Evolutionary conservation across 2,797 vertebrate genomes (phyloP).

Genomic region (Melanotaenia nigrans): DNA sequence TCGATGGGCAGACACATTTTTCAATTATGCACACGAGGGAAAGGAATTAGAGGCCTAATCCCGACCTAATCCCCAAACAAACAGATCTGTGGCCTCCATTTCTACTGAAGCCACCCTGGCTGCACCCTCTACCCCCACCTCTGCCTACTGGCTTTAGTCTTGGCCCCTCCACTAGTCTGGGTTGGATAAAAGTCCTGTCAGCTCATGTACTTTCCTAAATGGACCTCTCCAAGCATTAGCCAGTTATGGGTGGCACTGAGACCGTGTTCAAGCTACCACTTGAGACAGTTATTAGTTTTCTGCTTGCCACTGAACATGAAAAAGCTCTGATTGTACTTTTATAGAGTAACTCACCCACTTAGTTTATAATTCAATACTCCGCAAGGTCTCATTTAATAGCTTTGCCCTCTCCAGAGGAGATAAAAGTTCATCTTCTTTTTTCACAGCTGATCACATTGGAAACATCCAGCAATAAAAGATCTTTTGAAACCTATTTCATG

Average conservation of each 20-base stretch:
- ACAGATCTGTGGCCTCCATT: slow-evolving; percentile 77
- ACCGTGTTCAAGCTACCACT: slow-evolving; percentile 36
- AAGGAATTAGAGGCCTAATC: slow-evolving; percentile 78
- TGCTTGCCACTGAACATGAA: slow-evolving; percentile 30
- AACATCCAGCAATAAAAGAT: background rate
- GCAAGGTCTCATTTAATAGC: slow-evolving; percentile 19
- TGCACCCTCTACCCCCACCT: slow-evolving; percentile 32
- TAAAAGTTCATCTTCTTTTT: slow-evolving; percentile 29
- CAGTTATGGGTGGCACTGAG: slow-evolving; percentile 48
- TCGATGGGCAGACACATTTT: slow-evolving; percentile 72
- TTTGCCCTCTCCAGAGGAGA: slow-evolving; percentile 21
- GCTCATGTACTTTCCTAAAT: slow-evolving; percentile 53
- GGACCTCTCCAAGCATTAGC: slow-evolving; percentile 47
- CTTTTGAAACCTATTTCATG: slow-evolving; percentile 6
- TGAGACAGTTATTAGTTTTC: slow-evolving; percentile 16
- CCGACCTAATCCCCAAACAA: slow-evolving; percentile 79
- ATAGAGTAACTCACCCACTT: slow-evolving; percentile 14
- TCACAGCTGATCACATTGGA: slow-evolving; percentile 3
- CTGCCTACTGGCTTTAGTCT: slow-evolving; percentile 41
- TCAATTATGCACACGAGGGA: slow-evolving; percentile 79
- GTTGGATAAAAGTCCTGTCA: slow-evolving; percentile 43
- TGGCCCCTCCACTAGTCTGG: slow-evolving; percentile 39
- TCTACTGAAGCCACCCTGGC: slow-evolving; percentile 50
- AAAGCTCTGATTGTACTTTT: slow-evolving; percentile 21
- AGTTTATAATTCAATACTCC: slow-evolving; percentile 8